These are phyloP conservation scores for Drosophila arizonae DNA, from an alignment of 1,140 invertebrate genomes.

Conservation along the genomic window DNA sequence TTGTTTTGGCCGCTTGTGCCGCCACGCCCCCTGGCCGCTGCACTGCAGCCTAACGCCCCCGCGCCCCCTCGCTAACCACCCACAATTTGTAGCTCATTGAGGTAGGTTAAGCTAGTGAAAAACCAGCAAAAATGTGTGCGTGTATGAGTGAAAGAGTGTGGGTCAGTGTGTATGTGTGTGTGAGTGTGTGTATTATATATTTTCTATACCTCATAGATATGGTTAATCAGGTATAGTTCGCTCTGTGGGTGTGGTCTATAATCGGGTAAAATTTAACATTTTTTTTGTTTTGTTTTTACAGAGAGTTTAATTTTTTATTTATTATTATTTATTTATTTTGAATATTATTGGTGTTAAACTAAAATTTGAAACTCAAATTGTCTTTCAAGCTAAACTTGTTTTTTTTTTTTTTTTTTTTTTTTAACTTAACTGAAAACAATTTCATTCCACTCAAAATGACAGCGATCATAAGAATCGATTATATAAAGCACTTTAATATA, in stretches of 20 bases:
- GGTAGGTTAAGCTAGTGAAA: constrained; percentile 67
- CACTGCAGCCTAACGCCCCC: background rate
- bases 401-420: too few species aligned
- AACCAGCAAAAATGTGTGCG: constrained; percentile 2
- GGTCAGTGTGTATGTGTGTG: background rate
- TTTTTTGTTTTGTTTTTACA: background rate
- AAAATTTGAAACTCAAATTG: background rate
- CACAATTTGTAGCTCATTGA: constrained; percentile 45
- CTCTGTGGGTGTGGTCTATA: constrained; percentile 31
- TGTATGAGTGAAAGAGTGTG: background rate
- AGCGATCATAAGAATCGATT: too few species aligned
- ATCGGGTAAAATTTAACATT: background rate
- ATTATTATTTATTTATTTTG: too few species aligned
- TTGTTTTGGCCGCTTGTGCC: constrained; percentile 46
- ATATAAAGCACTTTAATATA: too few species aligned
- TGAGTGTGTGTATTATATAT: constrained; percentile 22
- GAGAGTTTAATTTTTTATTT: background rate
- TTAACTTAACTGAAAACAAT: too few species aligned
- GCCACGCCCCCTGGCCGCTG: constrained; percentile 15
- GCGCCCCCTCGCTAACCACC: background rate
- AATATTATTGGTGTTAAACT: background rate
- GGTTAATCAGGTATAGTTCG: constrained; percentile 35
- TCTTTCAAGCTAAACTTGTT: too few species aligned
- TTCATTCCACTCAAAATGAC: too few species aligned
- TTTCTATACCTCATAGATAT: constrained; percentile 23